A percentile compares a stretch with the other conserved stretches of the same genome.
These are phyloP conservation scores for Falcaria lacertinaria DNA, from an alignment of 2,888 invertebrate species.

Conservation along the genomic window DNA sequence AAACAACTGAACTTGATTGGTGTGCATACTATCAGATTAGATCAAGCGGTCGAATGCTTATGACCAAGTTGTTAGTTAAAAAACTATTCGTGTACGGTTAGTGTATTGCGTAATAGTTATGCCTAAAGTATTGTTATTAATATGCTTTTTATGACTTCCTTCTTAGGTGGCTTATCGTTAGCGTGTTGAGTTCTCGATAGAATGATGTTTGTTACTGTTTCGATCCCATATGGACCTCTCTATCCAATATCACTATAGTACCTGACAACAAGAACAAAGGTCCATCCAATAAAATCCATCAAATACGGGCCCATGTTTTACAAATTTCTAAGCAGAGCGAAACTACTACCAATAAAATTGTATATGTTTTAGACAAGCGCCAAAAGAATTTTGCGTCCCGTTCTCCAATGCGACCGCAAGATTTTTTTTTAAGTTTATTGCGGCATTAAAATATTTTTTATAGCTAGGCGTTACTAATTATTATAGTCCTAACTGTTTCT, in stretches of 20 bases:
- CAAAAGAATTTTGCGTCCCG: neutral
- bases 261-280: too few relatives aligned
- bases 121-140: constrained; percentile 21
- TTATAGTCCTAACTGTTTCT: neutral
- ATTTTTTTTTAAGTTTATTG: neutral
- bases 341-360: neutral
- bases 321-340: neutral
- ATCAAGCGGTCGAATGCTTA: too few relatives aligned
- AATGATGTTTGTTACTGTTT: too few relatives aligned
- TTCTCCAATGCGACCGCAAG: constrained; percentile 1
- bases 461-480: neutral
- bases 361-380: neutral
- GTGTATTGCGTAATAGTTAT: constrained; percentile 25
- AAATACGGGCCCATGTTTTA: neutral
- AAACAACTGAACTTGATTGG: too few relatives aligned
- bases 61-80: neutral
- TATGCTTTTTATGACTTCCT: constrained; percentile 15
- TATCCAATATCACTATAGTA: too few relatives aligned
- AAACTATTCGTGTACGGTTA: constrained; percentile 5
- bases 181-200: too few relatives aligned
- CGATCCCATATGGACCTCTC: too few relatives aligned
- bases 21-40: too few relatives aligned
- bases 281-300: too few relatives aligned
- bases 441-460: neutral
- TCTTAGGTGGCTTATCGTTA: constrained; percentile 1